Base-by-base conservation (phyloP, 2,888 invertebrate species). In the Tenthredo mesomela region DNA sequence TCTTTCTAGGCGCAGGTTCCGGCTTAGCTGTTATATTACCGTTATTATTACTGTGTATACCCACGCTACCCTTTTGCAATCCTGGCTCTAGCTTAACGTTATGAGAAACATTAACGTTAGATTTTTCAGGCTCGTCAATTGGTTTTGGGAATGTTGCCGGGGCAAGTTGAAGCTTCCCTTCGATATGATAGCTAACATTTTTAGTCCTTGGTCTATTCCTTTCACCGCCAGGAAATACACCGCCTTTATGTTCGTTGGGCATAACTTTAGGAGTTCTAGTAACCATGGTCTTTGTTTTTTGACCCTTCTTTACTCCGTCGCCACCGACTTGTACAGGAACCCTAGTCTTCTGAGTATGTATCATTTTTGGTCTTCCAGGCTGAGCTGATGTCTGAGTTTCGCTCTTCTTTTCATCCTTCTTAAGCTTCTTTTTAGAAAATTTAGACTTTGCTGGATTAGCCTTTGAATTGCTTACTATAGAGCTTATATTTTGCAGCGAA, bases 291-390 rank as follows among this genome's bases (percentile, higher is more conserved):
- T 94, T 95, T 0, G 95, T 95, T 88, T 95, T 95, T 82, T 95
- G 95, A 50, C 94, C 93, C 40, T 93, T 93, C 84, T 95, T 95
- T 0, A 94, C 94, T 21, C 94, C 94, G 83, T 94, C 94, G 10
- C 93, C 93, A 2, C 94, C 93, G 0, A 92, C 87, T 82, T 95
- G 94, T 0, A 94, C 94, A 0, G 95, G 93, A 2, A 95, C 94
- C 54, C 95, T 93, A 77, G 95, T 94, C 89, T 95, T 96, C 90
- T 96, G 96, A 0, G 97, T 97, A 91, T 97, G 97, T 88, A 97
- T 97, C 97, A 97, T 97, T 90, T 96, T 96, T 4, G 96, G 96
- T 47, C 96, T 89, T 12, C 92, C 94, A 0, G 95, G 94, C 9
- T 94, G 94, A 78, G 93, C 91, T 82, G 93, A 92, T 70, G 93